Base-by-base conservation (phyloP, 2,113 vertebrate genomes). In the Dasyornis broadbenti region DNA sequence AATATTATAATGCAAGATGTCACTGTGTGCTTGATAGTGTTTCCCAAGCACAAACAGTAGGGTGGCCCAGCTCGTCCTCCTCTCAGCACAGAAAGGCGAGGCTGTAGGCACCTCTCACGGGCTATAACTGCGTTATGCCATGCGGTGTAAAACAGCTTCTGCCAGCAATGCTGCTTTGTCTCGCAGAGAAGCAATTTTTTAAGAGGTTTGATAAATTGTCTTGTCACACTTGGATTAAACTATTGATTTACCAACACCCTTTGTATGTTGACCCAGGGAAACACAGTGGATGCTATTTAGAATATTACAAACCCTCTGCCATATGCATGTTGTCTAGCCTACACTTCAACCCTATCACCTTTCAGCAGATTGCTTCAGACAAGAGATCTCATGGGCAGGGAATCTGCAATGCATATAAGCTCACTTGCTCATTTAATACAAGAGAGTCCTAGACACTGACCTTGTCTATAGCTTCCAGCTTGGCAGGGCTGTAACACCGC, bases 321-420 rank as follows among this genome's bases (percentile, higher is more conserved):
- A 98, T 98, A 98, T 98, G 98, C 96, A 98, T 98, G 96, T 98
- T 98, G 98, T 98, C 97, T 97, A 97, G 95, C 97, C 85, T 96
- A 94, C 94, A 89, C 94, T 98, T 98, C 98, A 98, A 98, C 98
- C 97, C 96, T 97, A 98, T 98, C 98, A 98, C 98, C 98, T 98
- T 97, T 98, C 98, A 97, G 97, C 98, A 98, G 98, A 98, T 98
- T 98, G 98, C 95, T 98, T 98, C 96, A 98, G 98, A 98, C 98
- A 98, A 97, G 97, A 89, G 97, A 98, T 98, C 98, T 98, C 98
- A 97, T 97, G 98, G 98, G 98, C 97, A 97, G 97, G 94, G 97
- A 98, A 98, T 98, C 98, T 98, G 98, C 98, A 98, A 98, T 98
- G 98, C 98, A 98, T 98, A 98, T 98, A 98, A 98, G 98, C 96